These are phyloP conservation scores for Lepisosteus osseus DNA, from an alignment of 2,113 vertebrate genomes.

Conservation along the genomic window DNA sequence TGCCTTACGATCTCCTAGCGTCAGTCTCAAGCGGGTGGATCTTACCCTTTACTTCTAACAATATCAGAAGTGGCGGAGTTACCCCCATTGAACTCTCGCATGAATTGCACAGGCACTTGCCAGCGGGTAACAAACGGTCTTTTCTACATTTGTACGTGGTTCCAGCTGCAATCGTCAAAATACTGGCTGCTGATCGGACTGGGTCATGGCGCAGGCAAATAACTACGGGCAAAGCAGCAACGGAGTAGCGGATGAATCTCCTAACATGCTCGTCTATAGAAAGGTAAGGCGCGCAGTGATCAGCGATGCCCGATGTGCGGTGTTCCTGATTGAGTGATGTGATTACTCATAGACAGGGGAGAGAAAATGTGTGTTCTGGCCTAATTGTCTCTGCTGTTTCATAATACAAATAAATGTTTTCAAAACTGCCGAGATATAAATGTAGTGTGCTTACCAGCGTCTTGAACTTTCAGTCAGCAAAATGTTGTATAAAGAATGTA, in stretches of 20 bases:
- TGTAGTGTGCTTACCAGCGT: too few relatives aligned
- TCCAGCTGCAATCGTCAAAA: constrained; percentile 45
- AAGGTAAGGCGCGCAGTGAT: constrained; percentile 76
- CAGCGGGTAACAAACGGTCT: background rate
- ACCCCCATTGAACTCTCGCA: background rate
- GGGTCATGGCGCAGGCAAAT: constrained; percentile 95
- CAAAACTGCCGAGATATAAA: too few relatives aligned
- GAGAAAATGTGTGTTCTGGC: too few relatives aligned
- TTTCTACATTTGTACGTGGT: constrained; percentile 35
- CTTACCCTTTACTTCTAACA: background rate
- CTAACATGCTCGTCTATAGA: constrained; percentile 96
- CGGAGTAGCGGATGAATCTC: constrained; percentile 89
- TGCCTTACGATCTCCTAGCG: background rate
- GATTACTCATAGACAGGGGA: too few relatives aligned
- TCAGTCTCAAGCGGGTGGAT: background rate
- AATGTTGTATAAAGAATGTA: too few relatives aligned
- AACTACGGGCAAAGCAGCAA: constrained; percentile 86
- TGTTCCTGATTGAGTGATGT: too few relatives aligned
- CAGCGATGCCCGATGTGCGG: too few relatives aligned
- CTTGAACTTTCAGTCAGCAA: too few relatives aligned
- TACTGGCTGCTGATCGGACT: constrained; percentile 52
- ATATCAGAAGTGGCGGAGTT: constrained; percentile 6
- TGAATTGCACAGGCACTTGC: constrained; percentile 20
- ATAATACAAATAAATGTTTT: too few relatives aligned
- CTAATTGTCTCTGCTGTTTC: too few relatives aligned